phyloP scores from a whole-genome alignment of 2,797 vertebrate genomes.

The Lagothrix lagotricha region DNA sequence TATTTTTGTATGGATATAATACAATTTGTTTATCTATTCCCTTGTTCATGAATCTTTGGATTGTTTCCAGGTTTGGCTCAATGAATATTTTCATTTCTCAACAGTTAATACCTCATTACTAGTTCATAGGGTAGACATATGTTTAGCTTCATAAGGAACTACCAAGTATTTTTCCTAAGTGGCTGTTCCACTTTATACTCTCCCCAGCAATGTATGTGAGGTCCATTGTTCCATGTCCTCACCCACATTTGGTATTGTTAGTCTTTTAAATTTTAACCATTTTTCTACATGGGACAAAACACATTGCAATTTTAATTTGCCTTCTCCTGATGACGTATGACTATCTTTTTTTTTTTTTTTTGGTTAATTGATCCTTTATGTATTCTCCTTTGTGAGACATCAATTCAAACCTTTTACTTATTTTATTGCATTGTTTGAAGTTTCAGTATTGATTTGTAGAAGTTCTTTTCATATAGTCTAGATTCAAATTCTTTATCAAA shows the following conservation, averaged over 20 bases:
- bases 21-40: neutral
- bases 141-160: constrained; percentile 34
- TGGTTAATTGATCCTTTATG: neutral
- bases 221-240: neutral
- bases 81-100: constrained; percentile 11
- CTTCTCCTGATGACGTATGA: neutral
- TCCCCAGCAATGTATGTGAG: neutral
- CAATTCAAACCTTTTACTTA: constrained; percentile 15
- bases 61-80: constrained; percentile 18
- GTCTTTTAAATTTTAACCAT: neutral
- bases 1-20: neutral
- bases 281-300: neutral
- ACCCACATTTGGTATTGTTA: neutral
- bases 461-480: neutral
- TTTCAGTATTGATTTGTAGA: constrained; percentile 27
- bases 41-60: neutral
- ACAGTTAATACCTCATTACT: constrained; percentile 28
- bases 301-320: neutral
- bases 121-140: neutral
- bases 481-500: neutral
- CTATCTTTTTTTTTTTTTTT: neutral
- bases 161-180: neutral
- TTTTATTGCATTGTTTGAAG: neutral
- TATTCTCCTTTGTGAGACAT: neutral
- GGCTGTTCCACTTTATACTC: neutral